phyloP scores from a whole-genome alignment of 2,113 vertebrate species.

The Oxyura jamaicensis region DNA sequence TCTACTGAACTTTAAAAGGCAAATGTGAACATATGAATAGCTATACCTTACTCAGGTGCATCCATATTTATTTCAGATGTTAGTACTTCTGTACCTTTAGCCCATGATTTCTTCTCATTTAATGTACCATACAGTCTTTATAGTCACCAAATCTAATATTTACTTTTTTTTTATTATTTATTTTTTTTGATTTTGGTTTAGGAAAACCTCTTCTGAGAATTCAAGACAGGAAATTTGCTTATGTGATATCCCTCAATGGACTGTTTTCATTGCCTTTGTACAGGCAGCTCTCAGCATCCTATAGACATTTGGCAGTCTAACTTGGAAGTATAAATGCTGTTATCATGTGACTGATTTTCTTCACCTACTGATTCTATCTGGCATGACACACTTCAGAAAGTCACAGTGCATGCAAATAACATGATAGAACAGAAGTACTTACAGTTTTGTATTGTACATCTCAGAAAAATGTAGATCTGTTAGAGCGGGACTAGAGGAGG shows the following conservation, averaged over 20 bases:
- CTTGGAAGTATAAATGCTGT: not conserved
- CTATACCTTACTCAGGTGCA: not conserved
- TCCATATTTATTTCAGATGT: not conserved
- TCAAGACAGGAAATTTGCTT: not conserved
- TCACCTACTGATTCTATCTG: not conserved
- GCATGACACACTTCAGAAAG: not conserved
- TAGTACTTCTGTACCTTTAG: not conserved
- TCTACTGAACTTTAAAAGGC: not conserved
- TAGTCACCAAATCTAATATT: not conserved
- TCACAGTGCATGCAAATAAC: constrained; percentile 7
- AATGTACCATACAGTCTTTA: not conserved
- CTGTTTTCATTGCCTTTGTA: not conserved
- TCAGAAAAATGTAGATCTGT: too few relatives aligned
- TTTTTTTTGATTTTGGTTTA: not conserved
- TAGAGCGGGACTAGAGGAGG: too few relatives aligned
- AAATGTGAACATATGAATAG: not conserved
- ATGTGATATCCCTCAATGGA: not conserved
- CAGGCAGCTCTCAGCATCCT: not conserved
- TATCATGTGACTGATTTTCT: not conserved
- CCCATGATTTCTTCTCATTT: not conserved
- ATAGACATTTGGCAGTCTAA: constrained; percentile 5
- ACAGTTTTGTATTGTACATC: not conserved
- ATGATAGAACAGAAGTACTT: not conserved
- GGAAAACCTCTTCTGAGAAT: not conserved
- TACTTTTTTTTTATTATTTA: not conserved